Percentiles rank a stretch among this genome's conserved stretches.
Conservation (phyloP, 2,888 invertebrate genomes). For the Tetragonisca angustula region DNA sequence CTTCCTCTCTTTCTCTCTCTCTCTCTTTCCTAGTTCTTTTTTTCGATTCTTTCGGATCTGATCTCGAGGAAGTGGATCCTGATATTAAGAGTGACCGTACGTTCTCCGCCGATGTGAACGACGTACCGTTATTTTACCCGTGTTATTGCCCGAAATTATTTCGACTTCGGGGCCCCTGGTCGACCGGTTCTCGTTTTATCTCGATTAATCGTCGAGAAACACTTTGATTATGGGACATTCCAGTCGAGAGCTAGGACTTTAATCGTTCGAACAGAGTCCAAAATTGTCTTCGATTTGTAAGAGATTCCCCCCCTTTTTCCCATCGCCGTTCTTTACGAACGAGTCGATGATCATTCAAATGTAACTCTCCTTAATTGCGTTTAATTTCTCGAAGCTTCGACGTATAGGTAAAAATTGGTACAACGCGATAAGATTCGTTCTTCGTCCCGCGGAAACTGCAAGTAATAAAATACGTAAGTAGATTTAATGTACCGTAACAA, state of each 20-base stretch:
- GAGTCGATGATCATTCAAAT: background rate
- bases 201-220: conserved; percentile 55
- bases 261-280: conserved; percentile 27
- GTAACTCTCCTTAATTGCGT: background rate
- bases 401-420: background rate
- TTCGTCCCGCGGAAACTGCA: no score
- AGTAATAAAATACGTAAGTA: no score
- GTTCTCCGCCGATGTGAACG: conserved; percentile 44
- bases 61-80: conserved; percentile 7
- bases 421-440: no score
- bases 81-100: conserved; percentile 51
- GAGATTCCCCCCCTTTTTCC: background rate
- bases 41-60: background rate
- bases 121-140: conserved; percentile 48
- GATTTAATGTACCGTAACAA: no score
- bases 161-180: conserved; percentile 31
- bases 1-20: background rate
- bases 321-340: background rate
- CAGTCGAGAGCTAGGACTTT: conserved; percentile 47
- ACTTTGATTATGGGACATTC: conserved; percentile 55
- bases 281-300: background rate
- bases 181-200: conserved; percentile 66
- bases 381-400: background rate
- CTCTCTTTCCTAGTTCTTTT: no score
- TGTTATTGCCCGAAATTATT: conserved; percentile 58